phyloP scores from a whole-genome alignment of 2,113 vertebrate genomes.

The Vulpes lagopus region DNA sequence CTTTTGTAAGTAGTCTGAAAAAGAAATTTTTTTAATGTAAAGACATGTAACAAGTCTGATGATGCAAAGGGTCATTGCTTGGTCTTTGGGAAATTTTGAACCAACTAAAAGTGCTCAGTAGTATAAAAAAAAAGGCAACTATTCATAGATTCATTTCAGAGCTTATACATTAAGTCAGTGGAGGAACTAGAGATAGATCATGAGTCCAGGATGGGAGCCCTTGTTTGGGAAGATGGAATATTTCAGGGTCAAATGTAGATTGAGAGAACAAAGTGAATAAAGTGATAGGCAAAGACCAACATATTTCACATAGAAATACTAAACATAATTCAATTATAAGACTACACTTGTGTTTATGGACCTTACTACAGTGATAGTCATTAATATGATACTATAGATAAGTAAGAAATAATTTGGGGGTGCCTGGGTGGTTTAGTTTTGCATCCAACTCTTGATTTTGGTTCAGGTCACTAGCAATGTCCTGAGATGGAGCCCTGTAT shows the following conservation, averaged over 20 bases:
- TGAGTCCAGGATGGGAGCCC: rapidly evolving
- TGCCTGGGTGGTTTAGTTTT: neutral
- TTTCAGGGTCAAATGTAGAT: neutral
- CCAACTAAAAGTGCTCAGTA: neutral
- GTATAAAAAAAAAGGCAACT: neutral
- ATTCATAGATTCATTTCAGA: neutral
- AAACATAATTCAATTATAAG: neutral
- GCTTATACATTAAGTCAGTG: neutral
- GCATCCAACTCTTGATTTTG: neutral
- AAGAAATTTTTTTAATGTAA: neutral
- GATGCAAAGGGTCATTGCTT: neutral
- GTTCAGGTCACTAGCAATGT: neutral
- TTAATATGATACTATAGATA: neutral
- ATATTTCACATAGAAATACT: neutral
- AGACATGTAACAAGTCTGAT: neutral
- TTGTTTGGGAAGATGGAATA: neutral
- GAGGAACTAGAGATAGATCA: neutral
- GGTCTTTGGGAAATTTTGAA: neutral
- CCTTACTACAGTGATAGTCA: neutral
- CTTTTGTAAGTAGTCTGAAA: neutral
- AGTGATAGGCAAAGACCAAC: neutral
- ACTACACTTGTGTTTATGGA: neutral
- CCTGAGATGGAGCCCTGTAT: neutral
- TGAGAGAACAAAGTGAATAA: neutral
- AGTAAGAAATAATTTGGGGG: neutral